Evolutionary conservation across 1,140 invertebrate species (phyloP).

Genomic region (Pomacea maculata): DNA sequence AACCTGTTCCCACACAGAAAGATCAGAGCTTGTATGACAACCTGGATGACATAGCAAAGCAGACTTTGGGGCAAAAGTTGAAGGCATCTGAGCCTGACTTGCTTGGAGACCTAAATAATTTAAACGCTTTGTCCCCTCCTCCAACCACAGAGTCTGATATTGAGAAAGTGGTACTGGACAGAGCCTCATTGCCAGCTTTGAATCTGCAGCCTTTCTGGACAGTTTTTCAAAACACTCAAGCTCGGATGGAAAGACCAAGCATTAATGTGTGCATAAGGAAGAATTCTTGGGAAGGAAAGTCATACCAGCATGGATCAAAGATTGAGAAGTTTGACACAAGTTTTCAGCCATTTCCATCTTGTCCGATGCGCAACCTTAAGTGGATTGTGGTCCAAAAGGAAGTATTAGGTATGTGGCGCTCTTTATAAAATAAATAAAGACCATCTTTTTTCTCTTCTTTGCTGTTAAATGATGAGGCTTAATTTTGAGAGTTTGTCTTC

Average conservation of each 20-base stretch:
- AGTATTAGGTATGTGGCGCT: slow-evolving; percentile 29
- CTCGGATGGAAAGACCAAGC: no score
- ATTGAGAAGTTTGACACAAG: background rate
- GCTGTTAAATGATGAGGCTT: no score
- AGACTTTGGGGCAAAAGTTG: background rate
- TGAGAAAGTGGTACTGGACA: background rate
- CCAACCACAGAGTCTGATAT: background rate
- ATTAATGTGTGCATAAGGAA: background rate
- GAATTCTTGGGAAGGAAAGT: slow-evolving; percentile 8
- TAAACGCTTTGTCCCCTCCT: slow-evolving; percentile 9
- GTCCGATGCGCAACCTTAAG: slow-evolving; percentile 38
- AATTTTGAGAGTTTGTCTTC: no score
- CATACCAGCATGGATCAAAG: slow-evolving; percentile 13
- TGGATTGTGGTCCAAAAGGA: slow-evolving; percentile 41
- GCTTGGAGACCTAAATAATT: slow-evolving; percentile 9
- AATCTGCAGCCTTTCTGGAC: slow-evolving; percentile 6
- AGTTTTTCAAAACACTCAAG: background rate
- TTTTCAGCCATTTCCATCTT: slow-evolving; percentile 29
- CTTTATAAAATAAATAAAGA: background rate
- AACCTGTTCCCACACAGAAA: slow-evolving; percentile 6
- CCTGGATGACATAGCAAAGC: background rate
- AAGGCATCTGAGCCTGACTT: slow-evolving; percentile 15
- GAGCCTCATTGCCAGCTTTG: background rate
- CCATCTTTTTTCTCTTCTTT: background rate
- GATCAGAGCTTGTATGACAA: slow-evolving; percentile 18